Evolutionary conservation across 2,113 vertebrate genomes (phyloP), one percentile per base, ranked within the genome.

Genomic region (Ciconia maguari): DNA sequence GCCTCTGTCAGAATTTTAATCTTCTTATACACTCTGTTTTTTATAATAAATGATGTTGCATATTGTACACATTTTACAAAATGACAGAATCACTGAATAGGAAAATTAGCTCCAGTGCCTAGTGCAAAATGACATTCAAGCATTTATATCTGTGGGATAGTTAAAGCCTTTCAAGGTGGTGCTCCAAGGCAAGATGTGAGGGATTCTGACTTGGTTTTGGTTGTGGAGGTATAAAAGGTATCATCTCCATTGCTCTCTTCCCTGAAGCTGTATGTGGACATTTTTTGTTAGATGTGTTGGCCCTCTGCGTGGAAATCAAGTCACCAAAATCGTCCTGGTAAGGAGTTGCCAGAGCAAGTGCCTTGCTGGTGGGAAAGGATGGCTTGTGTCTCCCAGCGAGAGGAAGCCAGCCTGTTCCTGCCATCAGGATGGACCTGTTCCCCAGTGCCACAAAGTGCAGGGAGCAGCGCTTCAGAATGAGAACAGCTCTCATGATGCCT

Each of bases 51-150:
- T 85, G 36, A 38, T 80, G n/a, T 70, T 91, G n/a, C 58, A 70
- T 82, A 74, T 87, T 92, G 52, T 87, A 91, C 18, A 85, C 9
- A 82, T 85, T 93, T 96, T 92, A 86, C 18, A 92, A 87, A 91
- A 85, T 74, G 36, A 87, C 65, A 83, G 88, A 93, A 65, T 87
- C 90, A 83, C 20, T 94, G 92, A 96, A 96, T 93, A 94, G 66
- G 90, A 97, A 97, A 96, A 96, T 94, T 87, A 92, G 44, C 46
- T 93, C 52, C 46, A 65, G 34, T 65, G 66, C 55, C 64, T 75
- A 52, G 58, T 0, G 1, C 25, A 78, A 93, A 91, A 74, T 78
- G 32, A 54, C 52, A 70, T 89, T 60, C 21, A 92, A 72, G 68
- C 2, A 0, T 84, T 92, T 83, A 6, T 96, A 72, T 87, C 29